Percentiles rank a stretch among this genome's conserved stretches.
These are phyloP conservation scores for Pseudobourletiella spinata DNA, from an alignment of 1,140 invertebrate species.

Conservation along the genomic window DNA sequence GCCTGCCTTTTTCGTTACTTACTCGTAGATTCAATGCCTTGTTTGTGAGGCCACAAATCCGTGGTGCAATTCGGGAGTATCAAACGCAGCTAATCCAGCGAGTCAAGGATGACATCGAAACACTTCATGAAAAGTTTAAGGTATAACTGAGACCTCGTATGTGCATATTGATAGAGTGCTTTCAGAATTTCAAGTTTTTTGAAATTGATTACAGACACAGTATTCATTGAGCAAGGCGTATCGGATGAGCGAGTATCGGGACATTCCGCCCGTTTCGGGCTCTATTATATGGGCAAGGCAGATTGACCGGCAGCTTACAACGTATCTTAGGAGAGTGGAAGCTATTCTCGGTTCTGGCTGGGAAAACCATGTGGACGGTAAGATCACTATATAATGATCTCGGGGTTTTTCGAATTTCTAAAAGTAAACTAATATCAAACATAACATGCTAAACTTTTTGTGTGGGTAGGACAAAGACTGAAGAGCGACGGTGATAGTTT, in stretches of 20 bases:
- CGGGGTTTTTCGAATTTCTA: neutral
- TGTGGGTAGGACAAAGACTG: slow-evolving; percentile 69
- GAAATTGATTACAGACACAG: slow-evolving; percentile 72
- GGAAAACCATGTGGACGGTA: slow-evolving; percentile 94
- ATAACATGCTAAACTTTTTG: too few species aligned
- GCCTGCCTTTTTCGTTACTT: too few species aligned
- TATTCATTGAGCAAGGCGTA: slow-evolving; percentile 88
- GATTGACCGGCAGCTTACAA: slow-evolving; percentile 95
- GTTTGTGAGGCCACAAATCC: slow-evolving; percentile 95
- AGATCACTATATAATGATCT: neutral
- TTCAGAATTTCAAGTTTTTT: slow-evolving; percentile 10
- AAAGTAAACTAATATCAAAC: neutral
- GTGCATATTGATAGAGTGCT: slow-evolving; percentile 14
- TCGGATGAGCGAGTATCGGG: slow-evolving; percentile 77
- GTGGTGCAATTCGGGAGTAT: slow-evolving; percentile 96
- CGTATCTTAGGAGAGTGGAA: slow-evolving; percentile 91
- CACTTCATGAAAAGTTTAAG: slow-evolving; percentile 96
- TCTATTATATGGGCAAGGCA: slow-evolving; percentile 98
- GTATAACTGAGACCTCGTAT: slow-evolving; percentile 43
- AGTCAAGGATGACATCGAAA: slow-evolving; percentile 98
- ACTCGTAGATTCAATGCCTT: slow-evolving; percentile 84
- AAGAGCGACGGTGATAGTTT: slow-evolving; percentile 98
- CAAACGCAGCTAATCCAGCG: slow-evolving; percentile 98
- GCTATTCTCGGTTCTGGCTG: slow-evolving; percentile 96
- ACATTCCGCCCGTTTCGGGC: slow-evolving; percentile 91